These are phyloP conservation scores for Catagonus wagneri DNA, from an alignment of 2,113 vertebrate genomes.

Conservation along the genomic window DNA sequence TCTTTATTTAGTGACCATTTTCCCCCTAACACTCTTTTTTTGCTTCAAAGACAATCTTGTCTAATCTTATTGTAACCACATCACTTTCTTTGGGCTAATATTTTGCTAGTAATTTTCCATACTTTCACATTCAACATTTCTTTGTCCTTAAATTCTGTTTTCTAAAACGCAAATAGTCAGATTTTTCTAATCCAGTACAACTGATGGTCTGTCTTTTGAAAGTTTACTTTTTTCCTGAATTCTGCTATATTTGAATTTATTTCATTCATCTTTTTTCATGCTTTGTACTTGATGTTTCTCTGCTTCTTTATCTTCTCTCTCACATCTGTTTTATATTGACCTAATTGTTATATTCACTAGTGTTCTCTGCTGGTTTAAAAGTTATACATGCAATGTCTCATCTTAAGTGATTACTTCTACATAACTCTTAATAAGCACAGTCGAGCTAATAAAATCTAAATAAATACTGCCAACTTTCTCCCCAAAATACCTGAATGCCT, in stretches of 20 bases:
- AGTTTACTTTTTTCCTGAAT: not conserved
- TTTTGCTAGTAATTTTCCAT: not conserved
- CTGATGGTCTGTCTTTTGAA: not conserved
- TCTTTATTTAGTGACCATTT: not conserved
- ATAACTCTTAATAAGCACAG: not conserved
- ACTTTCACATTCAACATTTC: not conserved
- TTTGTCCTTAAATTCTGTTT: not conserved
- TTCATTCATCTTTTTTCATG: not conserved
- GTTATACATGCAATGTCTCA: not conserved
- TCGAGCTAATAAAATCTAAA: conserved; percentile 3
- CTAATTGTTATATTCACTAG: not conserved
- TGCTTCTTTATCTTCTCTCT: not conserved
- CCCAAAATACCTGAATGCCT: not conserved
- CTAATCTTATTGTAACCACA: not conserved
- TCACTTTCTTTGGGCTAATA: not conserved
- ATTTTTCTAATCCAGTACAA: not conserved
- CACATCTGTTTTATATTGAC: not conserved
- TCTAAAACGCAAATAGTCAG: not conserved
- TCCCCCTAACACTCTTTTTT: not conserved
- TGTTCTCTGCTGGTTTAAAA: not conserved
- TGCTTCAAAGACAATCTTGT: not conserved
- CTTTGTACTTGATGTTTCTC: not conserved
- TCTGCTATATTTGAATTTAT: not conserved
- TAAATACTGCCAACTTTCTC: not conserved
- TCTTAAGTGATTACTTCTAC: not conserved